A percentile compares a stretch with the other conserved stretches of the same genome.
These are phyloP conservation scores for Leptinotarsa undecemlineata DNA, from an alignment of 1,140 invertebrate species.

Conservation along the genomic window DNA sequence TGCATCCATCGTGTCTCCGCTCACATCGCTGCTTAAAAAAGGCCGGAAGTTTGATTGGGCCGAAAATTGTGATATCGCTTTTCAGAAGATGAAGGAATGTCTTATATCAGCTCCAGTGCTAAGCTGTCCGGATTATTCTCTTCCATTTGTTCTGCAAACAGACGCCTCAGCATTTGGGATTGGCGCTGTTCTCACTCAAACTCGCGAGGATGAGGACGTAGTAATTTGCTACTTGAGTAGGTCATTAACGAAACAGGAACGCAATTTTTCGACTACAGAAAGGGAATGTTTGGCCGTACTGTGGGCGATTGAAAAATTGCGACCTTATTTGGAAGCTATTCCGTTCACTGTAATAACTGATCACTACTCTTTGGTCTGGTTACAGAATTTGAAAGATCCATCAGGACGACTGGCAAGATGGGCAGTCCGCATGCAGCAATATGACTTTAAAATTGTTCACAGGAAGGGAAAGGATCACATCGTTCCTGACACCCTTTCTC, in stretches of 20 bases:
- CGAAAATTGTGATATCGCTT: slow-evolving; percentile 12
- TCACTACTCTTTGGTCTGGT: slow-evolving; percentile 56
- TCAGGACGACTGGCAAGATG: slow-evolving; percentile 55
- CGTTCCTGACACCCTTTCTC: slow-evolving; percentile 21
- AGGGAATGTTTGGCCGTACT: slow-evolving; percentile 57
- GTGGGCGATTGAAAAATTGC: slow-evolving; percentile 53
- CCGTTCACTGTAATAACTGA: slow-evolving; percentile 58
- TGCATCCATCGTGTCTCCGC: not conserved
- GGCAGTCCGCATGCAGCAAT: slow-evolving; percentile 31
- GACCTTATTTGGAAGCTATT: slow-evolving; percentile 53
- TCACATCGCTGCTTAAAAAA: not conserved
- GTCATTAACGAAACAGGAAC: slow-evolving; percentile 47
- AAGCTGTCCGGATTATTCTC: slow-evolving; percentile 29
- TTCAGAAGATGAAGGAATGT: slow-evolving; percentile 22
- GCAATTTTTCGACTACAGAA: slow-evolving; percentile 57
- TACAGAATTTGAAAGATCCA: slow-evolving; percentile 54
- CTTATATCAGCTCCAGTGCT: slow-evolving; percentile 28
- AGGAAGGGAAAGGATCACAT: slow-evolving; percentile 22
- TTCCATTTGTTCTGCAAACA: slow-evolving; percentile 38
- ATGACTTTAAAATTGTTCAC: slow-evolving; percentile 16
- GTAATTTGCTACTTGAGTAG: slow-evolving; percentile 26
- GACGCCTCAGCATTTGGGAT: slow-evolving; percentile 39
- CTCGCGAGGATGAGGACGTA: slow-evolving; percentile 20
- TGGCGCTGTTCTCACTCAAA: slow-evolving; percentile 40
- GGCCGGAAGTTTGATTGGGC: slow-evolving; percentile 1